Evolutionary conservation across 2,797 vertebrate species (phyloP), one percentile per base, ranked within the genome.

Genomic region (Lerista edwardsae): DNA sequence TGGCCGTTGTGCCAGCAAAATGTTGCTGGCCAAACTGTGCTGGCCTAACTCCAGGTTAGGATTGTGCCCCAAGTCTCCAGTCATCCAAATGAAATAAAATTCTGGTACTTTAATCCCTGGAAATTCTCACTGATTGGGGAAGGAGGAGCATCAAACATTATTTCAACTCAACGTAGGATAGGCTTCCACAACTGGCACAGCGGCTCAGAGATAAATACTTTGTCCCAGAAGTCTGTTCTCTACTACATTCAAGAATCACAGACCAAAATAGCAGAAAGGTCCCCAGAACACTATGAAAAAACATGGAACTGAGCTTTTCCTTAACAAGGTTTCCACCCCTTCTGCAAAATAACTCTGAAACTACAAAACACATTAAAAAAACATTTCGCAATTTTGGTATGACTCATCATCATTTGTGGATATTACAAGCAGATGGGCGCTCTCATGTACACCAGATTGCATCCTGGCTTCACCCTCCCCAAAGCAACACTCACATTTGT

Each of bases 401-500:
- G 69, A 79, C 12, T 47, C n/a, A 68, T 68, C 61, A 15, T 23
- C 19, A 61, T 14, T 34, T 31, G 25, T 12, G n/a, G 55, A 25
- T 73, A 41, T 80, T 81, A 71, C 75, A 62, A 75, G 62, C 84
- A 76, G 51, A 81, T 39, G 61, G 41, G 34, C 27, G 19, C 25
- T 6, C 29, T 57, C 59, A 65, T 25, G 19, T 19, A 69, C n/a
- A 23, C 19, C 14, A 5, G 6, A 25, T 1, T 69, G 36, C 31
- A 75, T 68, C 9, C 29, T 6, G n/a, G 25, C 17, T 11, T 62
- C 36, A 2, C 27, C 59, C 62, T 1, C 4, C 23, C 44, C 69
- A 4, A 3, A 6, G 0, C 5, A 5, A 2, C 12, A 91, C 97
- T 97, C 92, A 98, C 98, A 98, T 98, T 94, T 98, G 98, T 77